phyloP scores from a whole-genome alignment of 2,797 vertebrate genomes.

The Malurus splendens region DNA sequence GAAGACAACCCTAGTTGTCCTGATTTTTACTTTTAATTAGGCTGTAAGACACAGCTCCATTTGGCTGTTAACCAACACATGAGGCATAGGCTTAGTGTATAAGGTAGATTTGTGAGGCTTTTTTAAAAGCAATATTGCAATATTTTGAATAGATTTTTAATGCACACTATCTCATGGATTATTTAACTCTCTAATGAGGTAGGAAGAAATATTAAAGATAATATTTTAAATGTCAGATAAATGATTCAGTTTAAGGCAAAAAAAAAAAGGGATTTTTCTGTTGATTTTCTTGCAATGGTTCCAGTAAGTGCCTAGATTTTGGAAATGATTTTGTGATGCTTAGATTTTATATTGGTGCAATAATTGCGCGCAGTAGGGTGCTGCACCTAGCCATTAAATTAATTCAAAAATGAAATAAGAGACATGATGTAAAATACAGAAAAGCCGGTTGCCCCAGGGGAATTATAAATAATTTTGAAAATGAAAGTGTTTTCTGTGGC shows the following conservation, averaged over 20 bases:
- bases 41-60: slow-evolving; percentile 56
- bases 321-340: slow-evolving; percentile 13
- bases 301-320: slow-evolving; percentile 19
- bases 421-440: slow-evolving; percentile 31
- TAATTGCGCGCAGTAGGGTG: slow-evolving; percentile 49
- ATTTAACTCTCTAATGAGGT: slow-evolving; percentile 58
- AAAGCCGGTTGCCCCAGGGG: background rate
- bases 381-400: slow-evolving; percentile 41
- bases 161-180: slow-evolving; percentile 45
- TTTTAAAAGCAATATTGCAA: slow-evolving; percentile 34
- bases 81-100: slow-evolving; percentile 25
- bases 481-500: slow-evolving; percentile 19
- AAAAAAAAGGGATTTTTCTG: background rate
- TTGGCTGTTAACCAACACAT: slow-evolving; percentile 62
- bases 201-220: slow-evolving; percentile 58
- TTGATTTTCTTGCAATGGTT: slow-evolving; percentile 5
- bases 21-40: slow-evolving; percentile 77
- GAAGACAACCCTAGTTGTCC: slow-evolving; percentile 66
- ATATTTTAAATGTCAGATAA: slow-evolving; percentile 58
- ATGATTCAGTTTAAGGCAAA: background rate
- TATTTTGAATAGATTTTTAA: slow-evolving; percentile 55
- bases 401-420: slow-evolving; percentile 38
- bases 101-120: slow-evolving; percentile 42
- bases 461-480: slow-evolving; percentile 46
- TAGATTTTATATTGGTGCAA: slow-evolving; percentile 59